phyloP scores from a whole-genome alignment of 2,113 vertebrate genomes.

The Chunga burmeisteri region DNA sequence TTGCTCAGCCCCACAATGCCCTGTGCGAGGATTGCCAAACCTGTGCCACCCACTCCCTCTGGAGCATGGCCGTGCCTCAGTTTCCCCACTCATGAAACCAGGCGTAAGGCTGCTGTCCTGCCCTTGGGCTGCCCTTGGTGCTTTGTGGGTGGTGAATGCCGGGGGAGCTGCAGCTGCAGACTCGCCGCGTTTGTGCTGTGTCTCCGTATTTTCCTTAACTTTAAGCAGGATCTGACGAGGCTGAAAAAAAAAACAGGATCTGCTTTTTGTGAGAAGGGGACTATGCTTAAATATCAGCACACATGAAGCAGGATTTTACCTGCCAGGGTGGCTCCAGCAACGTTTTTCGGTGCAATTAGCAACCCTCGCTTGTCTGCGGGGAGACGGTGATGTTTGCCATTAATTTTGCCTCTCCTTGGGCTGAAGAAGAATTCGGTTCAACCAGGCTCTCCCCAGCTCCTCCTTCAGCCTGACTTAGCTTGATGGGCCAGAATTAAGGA shows the following conservation, averaged over 20 bases:
- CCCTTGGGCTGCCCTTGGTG: neutral
- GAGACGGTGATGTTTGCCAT: accelerated
- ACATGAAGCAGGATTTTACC: accelerated
- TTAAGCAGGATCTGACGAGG: accelerated
- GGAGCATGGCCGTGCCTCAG: neutral
- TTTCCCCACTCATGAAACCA: neutral
- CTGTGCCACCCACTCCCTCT: accelerated
- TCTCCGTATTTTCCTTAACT: neutral
- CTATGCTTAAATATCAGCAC: accelerated
- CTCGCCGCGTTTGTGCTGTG: accelerated
- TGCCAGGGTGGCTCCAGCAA: neutral
- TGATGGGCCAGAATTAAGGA: neutral
- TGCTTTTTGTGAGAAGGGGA: accelerated
- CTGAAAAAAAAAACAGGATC: neutral
- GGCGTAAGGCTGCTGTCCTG: neutral
- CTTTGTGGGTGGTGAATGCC: accelerated
- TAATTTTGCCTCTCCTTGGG: neutral
- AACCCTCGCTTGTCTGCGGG: accelerated
- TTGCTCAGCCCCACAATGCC: accelerated
- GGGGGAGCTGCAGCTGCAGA: neutral
- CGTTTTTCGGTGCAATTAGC: accelerated
- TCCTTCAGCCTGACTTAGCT: neutral
- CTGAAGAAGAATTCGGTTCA: neutral
- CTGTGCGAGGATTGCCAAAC: accelerated
- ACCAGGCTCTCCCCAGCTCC: neutral